Percentiles rank a stretch among this genome's conserved stretches.
Conservation (phyloP, 2,888 invertebrate species). For the Sphinx pinastri region DNA sequence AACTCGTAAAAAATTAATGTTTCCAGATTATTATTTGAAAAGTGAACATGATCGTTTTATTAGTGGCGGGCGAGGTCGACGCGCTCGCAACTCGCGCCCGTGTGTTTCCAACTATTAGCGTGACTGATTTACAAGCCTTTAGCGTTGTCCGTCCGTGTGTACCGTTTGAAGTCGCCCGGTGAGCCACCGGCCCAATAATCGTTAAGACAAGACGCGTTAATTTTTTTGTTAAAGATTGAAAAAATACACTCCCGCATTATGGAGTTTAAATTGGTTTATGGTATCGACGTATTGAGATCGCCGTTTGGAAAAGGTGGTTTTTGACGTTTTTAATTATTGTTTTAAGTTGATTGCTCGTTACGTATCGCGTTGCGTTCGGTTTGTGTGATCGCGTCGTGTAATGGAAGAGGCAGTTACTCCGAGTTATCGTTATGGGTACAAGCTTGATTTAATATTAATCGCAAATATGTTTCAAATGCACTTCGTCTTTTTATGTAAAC, state of each 20-base stretch:
- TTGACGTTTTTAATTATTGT: constrained; percentile 14
- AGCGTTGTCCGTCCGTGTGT: constrained; percentile 57
- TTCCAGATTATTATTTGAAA: constrained; percentile 21
- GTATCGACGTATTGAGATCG: constrained; percentile 29
- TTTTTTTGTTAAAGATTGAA: constrained; percentile 57
- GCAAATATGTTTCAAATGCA: not conserved
- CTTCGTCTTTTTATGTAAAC: not conserved
- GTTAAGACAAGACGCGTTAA: constrained; percentile 74
- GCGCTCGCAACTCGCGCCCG: constrained; percentile 41
- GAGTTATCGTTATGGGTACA: not conserved
- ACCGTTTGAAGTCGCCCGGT: constrained; percentile 54
- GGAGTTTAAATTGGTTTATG: constrained; percentile 58
- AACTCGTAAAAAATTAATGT: constrained; percentile 23
- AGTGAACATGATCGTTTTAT: constrained; percentile 22
- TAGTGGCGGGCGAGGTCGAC: constrained; percentile 10
- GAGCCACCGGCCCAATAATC: constrained; percentile 71
- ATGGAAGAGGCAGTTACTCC: not conserved
- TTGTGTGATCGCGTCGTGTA: not conserved
- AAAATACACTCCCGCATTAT: constrained; percentile 55
- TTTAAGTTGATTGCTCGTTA: not conserved
- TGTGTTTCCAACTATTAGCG: constrained; percentile 55
- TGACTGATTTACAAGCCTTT: constrained; percentile 72
- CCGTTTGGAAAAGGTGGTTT: constrained; percentile 13
- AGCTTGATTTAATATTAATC: not conserved
- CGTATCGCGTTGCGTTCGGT: not conserved